Conservation (phyloP, 2,888 invertebrate species). For the Agonopterix arenella region DNA sequence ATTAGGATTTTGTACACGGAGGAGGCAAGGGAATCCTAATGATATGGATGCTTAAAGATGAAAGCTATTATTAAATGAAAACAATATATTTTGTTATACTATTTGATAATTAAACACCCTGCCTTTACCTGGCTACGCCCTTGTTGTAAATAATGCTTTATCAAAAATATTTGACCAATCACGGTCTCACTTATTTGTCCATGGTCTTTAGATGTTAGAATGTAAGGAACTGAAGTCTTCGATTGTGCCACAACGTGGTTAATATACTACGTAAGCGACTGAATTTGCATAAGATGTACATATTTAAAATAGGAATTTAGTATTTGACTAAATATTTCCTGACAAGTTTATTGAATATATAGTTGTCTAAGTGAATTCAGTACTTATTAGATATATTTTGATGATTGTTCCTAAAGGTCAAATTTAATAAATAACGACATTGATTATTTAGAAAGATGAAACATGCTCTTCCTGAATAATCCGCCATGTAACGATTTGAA, state of each 20-base stretch:
- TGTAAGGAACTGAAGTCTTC: background rate
- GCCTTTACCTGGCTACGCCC: too few species aligned
- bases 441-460: constrained; percentile 4
- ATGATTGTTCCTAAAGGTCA: too few species aligned
- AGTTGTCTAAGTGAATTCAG: constrained; percentile 3
- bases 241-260: constrained; percentile 1
- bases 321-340: background rate
- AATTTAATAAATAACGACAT: background rate
- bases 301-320: constrained; percentile 3
- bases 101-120: too few species aligned
- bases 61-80: too few species aligned
- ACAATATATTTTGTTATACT: too few species aligned
- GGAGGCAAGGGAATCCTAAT: too few species aligned
- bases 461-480: too few species aligned
- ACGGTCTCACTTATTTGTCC: background rate
- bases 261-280: constrained; percentile 5
- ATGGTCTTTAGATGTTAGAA: background rate
- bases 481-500: too few species aligned
- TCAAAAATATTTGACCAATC: background rate
- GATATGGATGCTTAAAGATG: too few species aligned
- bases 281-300: constrained; percentile 10
- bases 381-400: constrained; percentile 1
- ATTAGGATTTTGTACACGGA: too few species aligned
- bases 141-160: too few species aligned
- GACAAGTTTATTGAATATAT: background rate